These are phyloP conservation scores for Eleginops maclovinus DNA, from an alignment of 2,113 vertebrate genomes.

Conservation along the genomic window DNA sequence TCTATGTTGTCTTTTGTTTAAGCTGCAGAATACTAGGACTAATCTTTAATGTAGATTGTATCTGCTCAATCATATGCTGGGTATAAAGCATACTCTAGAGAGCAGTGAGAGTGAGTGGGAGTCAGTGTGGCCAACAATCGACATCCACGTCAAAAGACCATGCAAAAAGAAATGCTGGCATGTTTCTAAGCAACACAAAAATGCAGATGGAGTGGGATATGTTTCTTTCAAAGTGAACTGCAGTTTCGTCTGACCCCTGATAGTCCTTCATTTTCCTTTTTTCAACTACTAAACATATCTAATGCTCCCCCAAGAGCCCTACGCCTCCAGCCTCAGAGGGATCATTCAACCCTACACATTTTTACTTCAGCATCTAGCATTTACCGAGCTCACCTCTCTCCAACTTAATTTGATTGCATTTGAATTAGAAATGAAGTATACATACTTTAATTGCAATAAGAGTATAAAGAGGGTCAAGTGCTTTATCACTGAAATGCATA, in stretches of 20 bases:
- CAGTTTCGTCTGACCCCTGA: slow-evolving; percentile 62
- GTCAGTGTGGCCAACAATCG: slow-evolving; percentile 57
- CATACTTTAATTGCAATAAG: slow-evolving; percentile 35
- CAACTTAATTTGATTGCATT: slow-evolving; percentile 39
- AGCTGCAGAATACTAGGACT: slow-evolving; percentile 20
- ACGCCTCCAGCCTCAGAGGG: slow-evolving; percentile 61
- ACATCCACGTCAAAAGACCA: slow-evolving; percentile 62
- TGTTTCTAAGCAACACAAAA: slow-evolving; percentile 77
- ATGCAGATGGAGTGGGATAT: slow-evolving; percentile 62
- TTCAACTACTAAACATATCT: slow-evolving; percentile 66
- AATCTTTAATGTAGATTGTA: slow-evolving; percentile 45
- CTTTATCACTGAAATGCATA: slow-evolving; percentile 19
- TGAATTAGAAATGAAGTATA: slow-evolving; percentile 39
- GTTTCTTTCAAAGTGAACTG: slow-evolving; percentile 44
- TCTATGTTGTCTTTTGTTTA: slow-evolving; percentile 11
- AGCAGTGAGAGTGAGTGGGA: slow-evolving; percentile 65
- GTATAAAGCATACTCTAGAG: slow-evolving; percentile 40
- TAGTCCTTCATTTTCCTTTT: slow-evolving; percentile 61
- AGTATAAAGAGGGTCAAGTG: slow-evolving; percentile 20
- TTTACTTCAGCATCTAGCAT: slow-evolving; percentile 38
- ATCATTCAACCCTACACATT: slow-evolving; percentile 48
- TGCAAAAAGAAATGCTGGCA: slow-evolving; percentile 56
- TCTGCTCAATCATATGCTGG: slow-evolving; percentile 46
- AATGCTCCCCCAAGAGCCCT: slow-evolving; percentile 64
- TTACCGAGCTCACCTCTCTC: slow-evolving; percentile 47